Conservation (phyloP, 2,113 vertebrate genomes). For the Acrocephalus arundinaceus region DNA sequence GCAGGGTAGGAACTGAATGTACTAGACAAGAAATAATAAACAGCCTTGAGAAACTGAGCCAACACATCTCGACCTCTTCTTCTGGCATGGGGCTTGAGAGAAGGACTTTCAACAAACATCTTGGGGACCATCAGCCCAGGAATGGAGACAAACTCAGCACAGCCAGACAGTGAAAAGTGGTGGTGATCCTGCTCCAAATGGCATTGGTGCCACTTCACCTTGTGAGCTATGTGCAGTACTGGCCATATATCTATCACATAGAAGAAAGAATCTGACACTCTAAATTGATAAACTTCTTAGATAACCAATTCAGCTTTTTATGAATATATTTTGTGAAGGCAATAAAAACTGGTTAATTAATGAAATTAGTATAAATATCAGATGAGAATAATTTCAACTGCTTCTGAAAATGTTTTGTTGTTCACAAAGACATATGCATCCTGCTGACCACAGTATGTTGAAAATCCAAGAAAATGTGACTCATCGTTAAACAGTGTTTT, state of each 20-base stretch:
- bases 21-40: no score
- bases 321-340: background rate
- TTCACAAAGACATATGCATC: background rate
- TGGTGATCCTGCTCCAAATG: background rate
- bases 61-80: no score
- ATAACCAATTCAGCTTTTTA: background rate
- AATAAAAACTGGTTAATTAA: background rate
- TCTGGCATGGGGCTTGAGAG: no score
- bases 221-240: no score
- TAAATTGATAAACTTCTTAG: background rate
- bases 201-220: background rate
- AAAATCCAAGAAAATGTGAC: background rate
- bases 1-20: no score
- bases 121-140: no score
- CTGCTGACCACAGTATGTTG: background rate
- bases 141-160: no score
- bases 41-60: no score
- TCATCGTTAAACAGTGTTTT: background rate
- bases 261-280: background rate
- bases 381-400: background rate
- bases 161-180: background rate
- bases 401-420: background rate
- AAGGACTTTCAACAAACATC: no score
- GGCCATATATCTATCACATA: background rate
- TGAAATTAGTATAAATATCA: background rate